phyloP scores from a whole-genome alignment of 2,888 invertebrate species.

The Venusia cambrica region DNA sequence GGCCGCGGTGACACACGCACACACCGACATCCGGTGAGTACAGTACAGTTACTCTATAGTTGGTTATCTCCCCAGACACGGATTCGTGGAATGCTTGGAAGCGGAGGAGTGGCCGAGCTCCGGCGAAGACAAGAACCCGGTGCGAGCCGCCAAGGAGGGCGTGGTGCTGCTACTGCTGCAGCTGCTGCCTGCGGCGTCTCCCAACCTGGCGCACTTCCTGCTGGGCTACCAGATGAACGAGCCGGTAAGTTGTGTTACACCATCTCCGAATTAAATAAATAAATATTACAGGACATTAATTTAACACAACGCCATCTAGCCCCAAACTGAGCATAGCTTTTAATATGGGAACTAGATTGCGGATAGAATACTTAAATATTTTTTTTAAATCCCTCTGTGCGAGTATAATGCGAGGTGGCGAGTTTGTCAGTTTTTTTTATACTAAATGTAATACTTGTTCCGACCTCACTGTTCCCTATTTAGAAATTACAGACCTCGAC shows the following conservation, averaged over 20 bases:
- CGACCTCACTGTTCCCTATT: too few relatives aligned
- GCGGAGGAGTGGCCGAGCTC: conserved; percentile 67
- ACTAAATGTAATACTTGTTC: too few relatives aligned
- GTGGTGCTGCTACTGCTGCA: conserved; percentile 89
- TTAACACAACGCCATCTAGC: too few relatives aligned
- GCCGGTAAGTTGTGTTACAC: conserved; percentile 83
- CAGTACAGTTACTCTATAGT: neutral
- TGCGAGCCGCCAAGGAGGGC: conserved; percentile 83
- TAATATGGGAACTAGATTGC: too few relatives aligned
- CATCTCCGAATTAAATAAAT: too few relatives aligned
- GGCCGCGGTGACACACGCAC: conserved; percentile 84
- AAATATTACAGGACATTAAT: too few relatives aligned
- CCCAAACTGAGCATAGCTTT: too few relatives aligned
- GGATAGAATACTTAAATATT: too few relatives aligned
- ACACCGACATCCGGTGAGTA: conserved; percentile 80
- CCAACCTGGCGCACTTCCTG: conserved; percentile 93
- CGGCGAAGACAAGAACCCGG: conserved; percentile 47
- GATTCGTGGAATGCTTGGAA: conserved; percentile 94
- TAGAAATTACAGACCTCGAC: too few relatives aligned
- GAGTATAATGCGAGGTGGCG: too few relatives aligned
- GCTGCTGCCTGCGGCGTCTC: conserved; percentile 87
- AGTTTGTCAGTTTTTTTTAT: too few relatives aligned
- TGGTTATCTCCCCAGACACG: conserved; percentile 40
- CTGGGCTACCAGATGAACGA: conserved; percentile 92
- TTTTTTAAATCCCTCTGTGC: too few relatives aligned